Percentiles rank a stretch among this genome's conserved stretches.
Evolutionary conservation across 92 coral and sea anemone species (phyloP).

Genomic region (Actinostola sp.): DNA sequence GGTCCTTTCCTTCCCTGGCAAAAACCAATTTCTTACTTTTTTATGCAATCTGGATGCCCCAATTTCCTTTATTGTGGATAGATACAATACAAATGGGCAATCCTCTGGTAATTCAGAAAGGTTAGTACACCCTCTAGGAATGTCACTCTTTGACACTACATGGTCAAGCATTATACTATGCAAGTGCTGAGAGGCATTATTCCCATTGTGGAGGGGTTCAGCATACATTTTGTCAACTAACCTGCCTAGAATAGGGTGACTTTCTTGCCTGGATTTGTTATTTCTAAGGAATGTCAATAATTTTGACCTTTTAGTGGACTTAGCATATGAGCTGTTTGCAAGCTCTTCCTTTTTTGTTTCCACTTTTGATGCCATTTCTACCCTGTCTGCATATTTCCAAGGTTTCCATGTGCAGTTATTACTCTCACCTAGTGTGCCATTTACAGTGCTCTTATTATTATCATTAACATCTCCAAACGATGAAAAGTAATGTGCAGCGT

Average conservation of each 20-base stretch:
- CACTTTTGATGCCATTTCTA: conserved; percentile 42
- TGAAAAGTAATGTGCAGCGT: conserved; percentile 57
- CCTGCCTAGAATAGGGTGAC: conserved; percentile 23
- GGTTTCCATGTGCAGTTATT: conserved; percentile 58
- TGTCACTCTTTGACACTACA: conserved; percentile 4
- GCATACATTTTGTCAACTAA: conserved; percentile 42
- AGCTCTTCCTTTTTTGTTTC: conserved; percentile 47
- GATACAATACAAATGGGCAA: no score
- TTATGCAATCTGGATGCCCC: no score
- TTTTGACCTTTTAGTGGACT: conserved; percentile 35
- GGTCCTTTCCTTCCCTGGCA: no score
- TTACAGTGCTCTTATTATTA: conserved; percentile 47
- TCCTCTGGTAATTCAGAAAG: conserved; percentile 8
- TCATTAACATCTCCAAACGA: conserved; percentile 60
- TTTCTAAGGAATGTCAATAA: conserved; percentile 27
- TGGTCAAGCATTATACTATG: conserved; percentile 12
- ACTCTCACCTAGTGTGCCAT: conserved; percentile 49
- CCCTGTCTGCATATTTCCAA: conserved; percentile 45
- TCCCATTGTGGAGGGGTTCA: conserved; percentile 47
- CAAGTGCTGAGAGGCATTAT: conserved; percentile 39
- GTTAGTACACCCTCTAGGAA: conserved; percentile 14
- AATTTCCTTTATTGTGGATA: no score
- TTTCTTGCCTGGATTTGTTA: conserved; percentile 38
- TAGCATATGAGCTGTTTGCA: conserved; percentile 27
- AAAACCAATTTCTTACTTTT: no score